Percentiles rank a stretch among this genome's conserved stretches.
Conservation (phyloP, 2,113 vertebrate genomes). For the human (Homo sapiens) region GRCh38 chr7:122768501-122769000, state of each 20-base stretch:
- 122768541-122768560: neutral
- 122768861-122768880: slow-evolving; percentile 7
- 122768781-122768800: neutral
- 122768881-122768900: neutral
- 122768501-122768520: neutral
- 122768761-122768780: neutral
- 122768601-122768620: neutral
- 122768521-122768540: neutral
- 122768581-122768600: neutral
- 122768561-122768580: neutral
- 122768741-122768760: slow-evolving; percentile 53
- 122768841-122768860: slow-evolving; percentile 44
- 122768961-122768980: neutral
- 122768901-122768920: neutral
- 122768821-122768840: neutral
- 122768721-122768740: slow-evolving; percentile 46
- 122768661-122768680: slow-evolving; percentile 44
- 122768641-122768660: slow-evolving; percentile 35
- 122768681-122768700: slow-evolving; percentile 50
- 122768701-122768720: slow-evolving; percentile 49
- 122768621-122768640: slow-evolving; percentile 26
- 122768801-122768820: neutral
- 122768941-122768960: neutral
- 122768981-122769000: neutral
- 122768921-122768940: neutral